Conservation (phyloP, 2,797 vertebrate species). For the Diceros bicornis region DNA sequence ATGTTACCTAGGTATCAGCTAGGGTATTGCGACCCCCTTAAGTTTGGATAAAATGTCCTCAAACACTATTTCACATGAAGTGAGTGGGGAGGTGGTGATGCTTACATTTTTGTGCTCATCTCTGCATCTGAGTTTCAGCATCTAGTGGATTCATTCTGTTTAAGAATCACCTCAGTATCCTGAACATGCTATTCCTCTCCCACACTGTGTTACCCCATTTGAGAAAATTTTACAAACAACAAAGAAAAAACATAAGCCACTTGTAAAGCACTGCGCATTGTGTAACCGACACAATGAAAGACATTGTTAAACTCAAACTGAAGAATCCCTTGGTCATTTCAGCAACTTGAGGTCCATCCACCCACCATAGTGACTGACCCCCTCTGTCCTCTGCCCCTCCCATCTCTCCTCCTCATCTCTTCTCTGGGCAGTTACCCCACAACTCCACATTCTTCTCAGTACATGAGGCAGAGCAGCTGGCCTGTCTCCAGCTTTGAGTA, state of each 20-base stretch:
- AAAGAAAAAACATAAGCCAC: neutral
- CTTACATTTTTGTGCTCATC: neutral
- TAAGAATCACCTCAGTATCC: neutral
- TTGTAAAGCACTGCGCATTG: neutral
- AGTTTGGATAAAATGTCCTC: neutral
- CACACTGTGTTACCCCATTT: neutral
- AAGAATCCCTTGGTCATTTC: neutral
- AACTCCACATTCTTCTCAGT: neutral
- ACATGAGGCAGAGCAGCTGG: neutral
- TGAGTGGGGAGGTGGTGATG: no score
- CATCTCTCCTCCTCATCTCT: neutral
- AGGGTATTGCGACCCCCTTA: neutral
- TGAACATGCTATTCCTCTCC: neutral
- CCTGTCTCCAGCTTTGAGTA: neutral
- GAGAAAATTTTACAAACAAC: neutral
- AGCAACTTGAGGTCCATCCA: neutral
- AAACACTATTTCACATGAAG: fast-evolving
- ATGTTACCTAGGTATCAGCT: neutral
- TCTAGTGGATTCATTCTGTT: neutral
- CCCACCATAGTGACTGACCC: neutral
- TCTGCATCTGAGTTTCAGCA: neutral
- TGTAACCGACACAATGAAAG: neutral
- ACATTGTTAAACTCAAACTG: neutral
- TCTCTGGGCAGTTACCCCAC: neutral
- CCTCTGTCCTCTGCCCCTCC: no score